Evolutionary conservation across 2,113 vertebrate genomes (phyloP).

Genomic region (Aspidoscelis tigris): DNA sequence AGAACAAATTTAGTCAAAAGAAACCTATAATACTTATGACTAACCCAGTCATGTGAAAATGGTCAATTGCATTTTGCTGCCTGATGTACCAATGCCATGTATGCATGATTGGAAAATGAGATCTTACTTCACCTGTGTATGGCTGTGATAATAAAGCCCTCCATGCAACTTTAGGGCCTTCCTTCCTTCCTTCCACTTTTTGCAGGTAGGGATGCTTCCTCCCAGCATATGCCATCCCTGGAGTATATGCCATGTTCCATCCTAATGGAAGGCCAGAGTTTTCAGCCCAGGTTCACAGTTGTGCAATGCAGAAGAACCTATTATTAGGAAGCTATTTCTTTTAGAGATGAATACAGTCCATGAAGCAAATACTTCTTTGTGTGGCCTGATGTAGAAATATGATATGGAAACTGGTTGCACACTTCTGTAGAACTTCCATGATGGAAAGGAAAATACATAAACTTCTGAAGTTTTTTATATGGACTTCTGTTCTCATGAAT

Average conservation of each 20-base stretch:
- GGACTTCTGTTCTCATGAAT: too few species aligned
- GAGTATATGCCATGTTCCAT: too few species aligned
- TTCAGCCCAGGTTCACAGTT: background rate
- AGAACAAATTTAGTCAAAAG: background rate
- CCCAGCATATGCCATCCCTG: too few species aligned
- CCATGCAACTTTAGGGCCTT: too few species aligned
- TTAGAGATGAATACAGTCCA: background rate
- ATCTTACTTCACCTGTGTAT: too few species aligned
- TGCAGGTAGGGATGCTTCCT: too few species aligned
- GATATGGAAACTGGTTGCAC: background rate
- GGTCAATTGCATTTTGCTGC: background rate
- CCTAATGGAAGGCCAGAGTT: background rate
- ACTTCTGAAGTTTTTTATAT: too few species aligned
- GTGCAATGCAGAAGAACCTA: constrained; percentile 6
- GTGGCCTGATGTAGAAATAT: background rate
- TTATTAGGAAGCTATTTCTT: background rate
- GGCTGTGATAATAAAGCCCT: too few species aligned
- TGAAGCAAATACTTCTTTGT: constrained; percentile 7
- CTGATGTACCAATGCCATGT: too few species aligned
- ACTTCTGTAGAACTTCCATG: background rate
- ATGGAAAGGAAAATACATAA: background rate
- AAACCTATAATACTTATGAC: background rate
- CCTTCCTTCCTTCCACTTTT: too few species aligned
- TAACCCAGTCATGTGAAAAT: background rate
- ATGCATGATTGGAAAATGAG: too few species aligned